phyloP scores from a whole-genome alignment of 1,140 invertebrate genomes.

The Pentalonia nigronervosa region DNA sequence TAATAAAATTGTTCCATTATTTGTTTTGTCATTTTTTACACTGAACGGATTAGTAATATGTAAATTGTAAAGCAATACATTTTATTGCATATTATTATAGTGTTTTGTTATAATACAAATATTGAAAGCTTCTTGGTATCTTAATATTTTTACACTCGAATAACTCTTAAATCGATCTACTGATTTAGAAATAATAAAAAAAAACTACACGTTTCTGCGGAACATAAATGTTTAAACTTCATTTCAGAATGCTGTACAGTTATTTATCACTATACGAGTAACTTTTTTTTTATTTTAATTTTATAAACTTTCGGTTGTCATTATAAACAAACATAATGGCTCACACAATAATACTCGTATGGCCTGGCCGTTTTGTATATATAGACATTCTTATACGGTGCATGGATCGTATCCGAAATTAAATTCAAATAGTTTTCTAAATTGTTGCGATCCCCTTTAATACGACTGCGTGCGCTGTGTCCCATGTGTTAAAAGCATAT shows the following conservation, averaged over 20 bases:
- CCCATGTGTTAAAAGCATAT: slow-evolving; percentile 52
- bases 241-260: neutral
- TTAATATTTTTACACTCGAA: neutral
- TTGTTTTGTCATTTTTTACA: neutral
- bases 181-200: neutral
- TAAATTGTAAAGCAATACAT: neutral
- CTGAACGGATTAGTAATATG: neutral
- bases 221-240: neutral
- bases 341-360: neutral
- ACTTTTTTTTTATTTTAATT: neutral
- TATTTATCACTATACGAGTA: neutral
- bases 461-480: neutral
- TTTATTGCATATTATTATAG: neutral
- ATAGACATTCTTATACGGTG: neutral
- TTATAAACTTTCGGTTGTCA: neutral
- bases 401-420: neutral
- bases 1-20: neutral
- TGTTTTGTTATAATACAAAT: neutral
- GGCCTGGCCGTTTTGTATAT: neutral
- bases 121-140: neutral
- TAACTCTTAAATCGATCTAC: neutral
- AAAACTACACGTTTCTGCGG: neutral
- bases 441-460: neutral
- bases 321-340: neutral
- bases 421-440: slow-evolving; percentile 15